Evolutionary conservation across 2,797 vertebrate genomes (phyloP), one percentile per base, ranked within the genome.

Genomic region (Taenioides sp.): DNA sequence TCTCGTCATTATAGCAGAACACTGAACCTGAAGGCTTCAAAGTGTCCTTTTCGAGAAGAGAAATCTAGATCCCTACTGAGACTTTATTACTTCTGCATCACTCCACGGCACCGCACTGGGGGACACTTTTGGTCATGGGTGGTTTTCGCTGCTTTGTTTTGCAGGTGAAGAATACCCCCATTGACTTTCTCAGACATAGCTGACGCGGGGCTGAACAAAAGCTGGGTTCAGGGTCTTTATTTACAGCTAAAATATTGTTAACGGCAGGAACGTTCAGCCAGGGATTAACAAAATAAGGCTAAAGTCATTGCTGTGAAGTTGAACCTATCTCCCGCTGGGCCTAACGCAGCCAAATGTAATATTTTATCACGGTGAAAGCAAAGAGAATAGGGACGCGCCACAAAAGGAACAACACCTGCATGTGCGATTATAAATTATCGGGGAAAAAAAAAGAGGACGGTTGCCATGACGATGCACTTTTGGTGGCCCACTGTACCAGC

Each of bases 241-340:
- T 87, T 85, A 78, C 78, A 31, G 77, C 74, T 90, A 85, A 90
- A 91, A 91, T 88, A 91, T 90, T 74, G 85, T 83, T 47, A 86
- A 72, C 80, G 68, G 72, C 71, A 82, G 81, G 60, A 62, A 81
- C 78, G 86, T 79, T 86, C 73, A 71, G 43, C 9, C 31, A 1
- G 63, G 59, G 66, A 67, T 70, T 75, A 47, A 58, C 60, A 76
- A 70, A 72, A 61, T 7, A 34, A 52, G 65, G 74, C 67, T 81
- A 66, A 73, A 59, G 69, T 74, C 66, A 7, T 78, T 77, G 78
- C 64, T 74, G 77, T 71, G 64, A 73, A 65, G 75, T 75, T 84
- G 66, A 85, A 84, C 74, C 12, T 22, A 10, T 37, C 63, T 70
- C 85, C 86, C 69, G 73, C 80, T 64, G 88, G 12, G 77, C 73